Evolutionary conservation across 2,113 vertebrate species (phyloP).

Genomic region (Sceloporus tristichus): DNA sequence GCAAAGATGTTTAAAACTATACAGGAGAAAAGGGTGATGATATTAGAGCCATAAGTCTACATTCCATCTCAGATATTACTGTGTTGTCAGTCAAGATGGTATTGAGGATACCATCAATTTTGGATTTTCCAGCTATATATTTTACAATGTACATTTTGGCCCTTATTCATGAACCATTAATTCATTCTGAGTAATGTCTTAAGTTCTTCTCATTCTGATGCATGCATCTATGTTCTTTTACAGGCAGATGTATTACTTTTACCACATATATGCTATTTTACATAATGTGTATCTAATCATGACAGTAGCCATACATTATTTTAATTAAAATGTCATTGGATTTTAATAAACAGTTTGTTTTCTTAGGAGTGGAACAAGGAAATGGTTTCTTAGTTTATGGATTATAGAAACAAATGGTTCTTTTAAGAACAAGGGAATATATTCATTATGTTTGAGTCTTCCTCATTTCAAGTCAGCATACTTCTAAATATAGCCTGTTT

Average conservation of each 20-base stretch:
- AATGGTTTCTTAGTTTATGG: conserved; percentile 13
- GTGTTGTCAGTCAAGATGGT: too few relatives aligned
- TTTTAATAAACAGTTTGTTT: conserved; percentile 47
- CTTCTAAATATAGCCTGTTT: conserved; percentile 39
- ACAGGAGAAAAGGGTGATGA: too few relatives aligned
- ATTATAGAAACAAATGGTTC: neutral
- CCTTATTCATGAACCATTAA: conserved; percentile 41
- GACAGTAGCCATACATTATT: neutral
- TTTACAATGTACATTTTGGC: neutral
- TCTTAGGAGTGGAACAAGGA: conserved; percentile 37
- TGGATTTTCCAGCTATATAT: too few relatives aligned
- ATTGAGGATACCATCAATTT: too few relatives aligned
- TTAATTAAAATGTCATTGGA: conserved; percentile 45
- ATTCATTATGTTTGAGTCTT: neutral
- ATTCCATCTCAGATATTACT: too few relatives aligned
- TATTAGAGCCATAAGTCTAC: too few relatives aligned
- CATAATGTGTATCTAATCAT: conserved; percentile 45
- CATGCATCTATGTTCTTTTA: conserved; percentile 7
- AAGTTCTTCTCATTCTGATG: neutral
- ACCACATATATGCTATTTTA: conserved; percentile 32
- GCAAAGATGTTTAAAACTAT: too few relatives aligned
- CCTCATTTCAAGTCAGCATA: conserved; percentile 22
- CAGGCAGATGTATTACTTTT: neutral
- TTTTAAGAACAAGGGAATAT: conserved; percentile 34
- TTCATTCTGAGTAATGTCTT: conserved; percentile 22